Conservation (phyloP, 2,888 invertebrate genomes). For the Synanthedon andrenaeformis region DNA sequence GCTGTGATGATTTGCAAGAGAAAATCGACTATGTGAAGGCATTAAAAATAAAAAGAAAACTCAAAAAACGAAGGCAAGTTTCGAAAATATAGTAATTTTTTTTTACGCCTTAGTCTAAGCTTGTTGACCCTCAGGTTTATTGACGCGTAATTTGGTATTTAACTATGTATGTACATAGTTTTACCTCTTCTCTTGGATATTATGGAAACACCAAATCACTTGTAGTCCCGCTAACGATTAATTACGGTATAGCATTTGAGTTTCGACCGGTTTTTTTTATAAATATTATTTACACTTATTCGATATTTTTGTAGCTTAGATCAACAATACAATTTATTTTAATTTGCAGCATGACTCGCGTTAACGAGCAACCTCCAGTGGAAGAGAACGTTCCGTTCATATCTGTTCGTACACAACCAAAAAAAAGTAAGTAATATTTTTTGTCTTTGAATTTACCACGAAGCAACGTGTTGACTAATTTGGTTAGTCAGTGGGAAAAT, state of each 20-base stretch:
- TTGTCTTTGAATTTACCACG: not conserved
- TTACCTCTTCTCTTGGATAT: not conserved
- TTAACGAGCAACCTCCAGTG: constrained; percentile 24
- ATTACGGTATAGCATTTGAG: no score
- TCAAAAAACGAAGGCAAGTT: constrained; percentile 49
- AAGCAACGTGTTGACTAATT: no score
- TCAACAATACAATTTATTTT: no score
- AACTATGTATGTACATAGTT: not conserved
- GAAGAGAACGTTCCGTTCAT: constrained; percentile 39
- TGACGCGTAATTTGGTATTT: no score
- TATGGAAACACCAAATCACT: no score
- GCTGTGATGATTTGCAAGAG: constrained; percentile 50
- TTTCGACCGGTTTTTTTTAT: no score
- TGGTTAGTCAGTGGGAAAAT: no score
- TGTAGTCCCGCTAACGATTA: no score
- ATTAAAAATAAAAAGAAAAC: constrained; percentile 47
- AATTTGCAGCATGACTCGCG: constrained; percentile 36
- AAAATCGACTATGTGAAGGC: constrained; percentile 52
- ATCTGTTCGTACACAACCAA: constrained; percentile 46
- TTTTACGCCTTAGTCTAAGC: no score
- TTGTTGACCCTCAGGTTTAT: no score
- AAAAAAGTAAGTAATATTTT: constrained; percentile 42
- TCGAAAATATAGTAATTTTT: not conserved
- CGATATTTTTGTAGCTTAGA: no score
- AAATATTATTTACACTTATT: no score